Evolutionary conservation across 2,888 invertebrate genomes (phyloP), one percentile per base, ranked within the genome.

Genomic region (Cryptus viduatorius): DNA sequence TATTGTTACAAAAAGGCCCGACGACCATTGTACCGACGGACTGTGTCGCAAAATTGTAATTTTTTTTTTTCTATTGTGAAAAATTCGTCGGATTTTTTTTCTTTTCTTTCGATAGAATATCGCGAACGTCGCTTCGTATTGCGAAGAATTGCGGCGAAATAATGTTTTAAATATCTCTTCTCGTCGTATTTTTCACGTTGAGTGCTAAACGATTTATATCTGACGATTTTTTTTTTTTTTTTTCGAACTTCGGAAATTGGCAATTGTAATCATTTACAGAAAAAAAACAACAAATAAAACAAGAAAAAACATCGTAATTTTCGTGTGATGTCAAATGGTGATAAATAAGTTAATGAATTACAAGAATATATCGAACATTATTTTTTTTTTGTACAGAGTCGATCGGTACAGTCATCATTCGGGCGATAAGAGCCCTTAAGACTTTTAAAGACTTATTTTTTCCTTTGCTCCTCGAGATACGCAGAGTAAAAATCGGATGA

Each of bases 11-110:
- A 82, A 87, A 86, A 87, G 86, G 86, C 87, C 61, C 48, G 75
- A 88, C 87, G 86, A 88, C 89, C 87, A 76, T 78, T 14, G 59
- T 82, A 89, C 89, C 86, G 90, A 91, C 87, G 90, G 90, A 91
- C 90, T 86, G 82, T 89, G 61, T 56, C 10, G 24, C 56, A 56
- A 19, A 24, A 48, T 65, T 16, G 50, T 53, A 67, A 50, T 8
- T 29, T 68, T 7, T 24, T 24, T 24, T 59, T 3, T n/a, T 53
- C 42, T 44, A n/a, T 44, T n/a, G 29, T n/a, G 14, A 24, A 42
- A 14, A 53, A 53, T 19, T 71, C 42, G 53, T 69, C 31, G 50
- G 16, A 19, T 14, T 64, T 71, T 53, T 50, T 46, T 50, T 10
- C 5, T 42, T 50, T 72, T 37, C 0, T n/a, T 14, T 24, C 48